Percentiles rank a stretch among this genome's conserved stretches.
Conservation (phyloP, 2,113 vertebrate genomes). For the Talpa occidentalis region DNA sequence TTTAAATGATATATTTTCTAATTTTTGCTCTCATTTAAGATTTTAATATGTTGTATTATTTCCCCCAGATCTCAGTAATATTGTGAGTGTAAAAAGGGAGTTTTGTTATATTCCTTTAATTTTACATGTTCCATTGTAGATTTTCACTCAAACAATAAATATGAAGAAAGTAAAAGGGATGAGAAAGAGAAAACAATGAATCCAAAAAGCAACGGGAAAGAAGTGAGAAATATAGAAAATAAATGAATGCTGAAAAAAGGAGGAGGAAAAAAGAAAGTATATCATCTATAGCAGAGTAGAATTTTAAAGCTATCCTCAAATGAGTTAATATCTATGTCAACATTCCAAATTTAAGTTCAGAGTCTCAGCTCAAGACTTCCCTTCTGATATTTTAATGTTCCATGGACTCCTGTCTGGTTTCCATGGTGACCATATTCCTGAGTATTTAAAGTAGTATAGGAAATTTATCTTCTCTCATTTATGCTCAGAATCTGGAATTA, state of each 20-base stretch:
- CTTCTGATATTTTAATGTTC: conserved; percentile 53
- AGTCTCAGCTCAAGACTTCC: conserved; percentile 39
- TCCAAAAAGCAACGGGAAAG: not conserved
- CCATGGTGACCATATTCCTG: conserved; percentile 55
- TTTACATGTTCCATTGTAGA: not conserved
- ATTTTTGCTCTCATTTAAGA: not conserved
- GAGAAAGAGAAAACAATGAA: not conserved
- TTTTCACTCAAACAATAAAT: not conserved
- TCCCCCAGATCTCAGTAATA: not conserved
- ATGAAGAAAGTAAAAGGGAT: not conserved
- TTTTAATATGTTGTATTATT: not conserved
- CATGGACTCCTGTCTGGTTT: conserved; percentile 62
- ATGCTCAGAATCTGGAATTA: conserved; percentile 44
- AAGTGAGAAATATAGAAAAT: too few species aligned
- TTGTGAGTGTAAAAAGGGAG: not conserved
- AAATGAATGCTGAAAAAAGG: too few species aligned
- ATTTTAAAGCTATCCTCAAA: conserved; percentile 1
- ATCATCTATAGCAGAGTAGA: not conserved
- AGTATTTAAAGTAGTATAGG: conserved; percentile 65
- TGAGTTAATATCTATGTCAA: conserved; percentile 47
- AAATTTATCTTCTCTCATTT: conserved; percentile 50
- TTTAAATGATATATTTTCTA: not conserved
- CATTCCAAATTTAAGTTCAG: conserved; percentile 54
- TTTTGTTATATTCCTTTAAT: not conserved
- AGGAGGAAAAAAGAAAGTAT: not conserved